Percentiles rank a stretch among this genome's conserved stretches.
phyloP scores from a whole-genome alignment of 1,140 invertebrate genomes.

The Trichogramma pretiosum region DNA sequence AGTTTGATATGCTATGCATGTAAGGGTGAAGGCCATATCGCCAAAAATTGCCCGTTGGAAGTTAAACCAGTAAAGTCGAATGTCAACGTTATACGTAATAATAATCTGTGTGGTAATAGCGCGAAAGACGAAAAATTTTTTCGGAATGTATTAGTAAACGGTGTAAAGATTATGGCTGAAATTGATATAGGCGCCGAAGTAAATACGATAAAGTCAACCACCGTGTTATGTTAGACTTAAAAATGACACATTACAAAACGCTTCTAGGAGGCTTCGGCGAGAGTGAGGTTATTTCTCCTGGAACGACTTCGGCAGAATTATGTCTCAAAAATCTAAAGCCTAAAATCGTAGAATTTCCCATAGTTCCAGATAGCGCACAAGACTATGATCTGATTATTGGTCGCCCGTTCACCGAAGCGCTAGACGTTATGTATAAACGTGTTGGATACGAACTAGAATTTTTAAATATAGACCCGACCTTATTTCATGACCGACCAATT shows the following conservation, averaged over 20 bases:
- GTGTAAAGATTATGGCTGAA: not conserved
- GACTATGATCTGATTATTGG: constrained; percentile 16
- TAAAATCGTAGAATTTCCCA: constrained; percentile 6
- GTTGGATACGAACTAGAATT: constrained; percentile 12
- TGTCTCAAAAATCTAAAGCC: constrained; percentile 10
- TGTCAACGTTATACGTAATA: too few relatives aligned
- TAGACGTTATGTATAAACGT: constrained; percentile 15
- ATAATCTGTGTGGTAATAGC: not conserved
- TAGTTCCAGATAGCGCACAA: constrained; percentile 21
- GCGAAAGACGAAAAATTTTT: constrained; percentile 12
- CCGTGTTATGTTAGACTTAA: constrained; percentile 12
- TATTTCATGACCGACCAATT: too few relatives aligned
- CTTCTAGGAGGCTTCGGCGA: constrained; percentile 14
- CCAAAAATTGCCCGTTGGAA: not conserved
- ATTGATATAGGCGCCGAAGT: constrained; percentile 20
- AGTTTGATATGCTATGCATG: constrained; percentile 6
- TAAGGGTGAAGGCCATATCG: constrained; percentile 6
- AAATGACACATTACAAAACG: not conserved
- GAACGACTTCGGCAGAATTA: constrained; percentile 4
- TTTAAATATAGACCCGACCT: constrained; percentile 5
- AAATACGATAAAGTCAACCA: constrained; percentile 17
- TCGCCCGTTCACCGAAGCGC: constrained; percentile 19
- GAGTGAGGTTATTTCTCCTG: not conserved
- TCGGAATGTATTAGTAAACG: constrained; percentile 6
- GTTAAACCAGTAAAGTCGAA: not conserved